Evolutionary conservation across 2,888 invertebrate species (phyloP).

Genomic region (Tanytarsus gracilentus): DNA sequence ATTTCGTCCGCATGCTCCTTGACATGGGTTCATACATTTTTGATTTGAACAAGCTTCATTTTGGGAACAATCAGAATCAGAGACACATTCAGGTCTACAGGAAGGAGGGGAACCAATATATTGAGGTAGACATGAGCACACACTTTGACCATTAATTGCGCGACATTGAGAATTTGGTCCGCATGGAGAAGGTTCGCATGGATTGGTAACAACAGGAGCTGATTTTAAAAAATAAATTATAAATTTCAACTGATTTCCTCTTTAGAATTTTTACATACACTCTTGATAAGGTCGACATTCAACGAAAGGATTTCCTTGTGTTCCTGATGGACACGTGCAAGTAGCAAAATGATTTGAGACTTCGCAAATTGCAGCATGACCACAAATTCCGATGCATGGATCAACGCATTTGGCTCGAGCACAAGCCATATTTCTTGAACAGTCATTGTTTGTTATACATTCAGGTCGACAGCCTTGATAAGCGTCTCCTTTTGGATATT

Average conservation of each 20-base stretch:
- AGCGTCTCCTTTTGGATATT: constrained; percentile 57
- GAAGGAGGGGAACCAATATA: constrained; percentile 69
- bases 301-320: constrained; percentile 62
- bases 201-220: constrained; percentile 43
- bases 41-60: constrained; percentile 67
- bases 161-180: constrained; percentile 69
- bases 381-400: constrained; percentile 69
- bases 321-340: constrained; percentile 62
- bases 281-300: constrained; percentile 44
- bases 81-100: constrained; percentile 72
- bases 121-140: constrained; percentile 61
- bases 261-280: too few species aligned
- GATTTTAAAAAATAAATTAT: too few species aligned
- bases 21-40: constrained; percentile 71
- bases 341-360: constrained; percentile 68
- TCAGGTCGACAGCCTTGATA: constrained; percentile 65
- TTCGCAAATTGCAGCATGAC: constrained; percentile 60
- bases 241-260: too few species aligned
- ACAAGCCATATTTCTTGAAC: constrained; percentile 59
- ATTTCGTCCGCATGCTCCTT: constrained; percentile 62
- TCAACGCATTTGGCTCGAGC: constrained; percentile 60
- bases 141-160: constrained; percentile 56
- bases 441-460: constrained; percentile 64
- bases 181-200: constrained; percentile 67
- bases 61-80: constrained; percentile 67